Evolutionary conservation across 2,888 invertebrate species (phyloP), one percentile per base, ranked within the genome.

Genomic region (Lutraria lutraria): DNA sequence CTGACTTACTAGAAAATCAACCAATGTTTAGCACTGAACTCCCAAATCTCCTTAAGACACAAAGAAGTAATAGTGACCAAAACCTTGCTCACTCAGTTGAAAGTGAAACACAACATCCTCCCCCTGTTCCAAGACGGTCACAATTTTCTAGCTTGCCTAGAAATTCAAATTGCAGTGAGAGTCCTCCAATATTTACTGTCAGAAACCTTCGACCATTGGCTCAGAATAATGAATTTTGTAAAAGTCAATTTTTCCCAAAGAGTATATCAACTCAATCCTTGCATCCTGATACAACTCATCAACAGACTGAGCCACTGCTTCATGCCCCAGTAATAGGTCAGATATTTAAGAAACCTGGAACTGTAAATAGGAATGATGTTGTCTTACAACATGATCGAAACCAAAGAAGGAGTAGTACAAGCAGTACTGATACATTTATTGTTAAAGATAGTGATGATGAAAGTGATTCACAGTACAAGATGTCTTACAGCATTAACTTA

Each of bases 391-490:
- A 2, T 56, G 60, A 82, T 12, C 31, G 31, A 15, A 8, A 86
- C 60, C 81, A 43, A 16, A 86, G 90, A 13, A 85, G 93, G 92
- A 82, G 85, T 60, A 92, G 92, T 83, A 72, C 52, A 34, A 94
- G 95, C 72, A 95, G 95, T 89, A 94, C 94, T 4, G 95, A 95
- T 56, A 95, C 95, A 29, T 95, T 95, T 85, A 95, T 95, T 82
- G 91, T 95, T 12, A 95, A 95, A 85, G 92, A 93, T 60, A 95
- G 94, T 89, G 95, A 95, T 88, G 94, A 95, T 60, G 94, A 90
- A 29, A 54, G 34, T 19, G 93, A 90, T 21, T 34, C 29, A 8
- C 79, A 80, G 25, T 80, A 80, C 79, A 85, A 80, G 16, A 56
- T 60, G 53, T 21, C 79, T 56, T 56, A 80, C 60, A 80, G 60